Percentiles rank a stretch among this genome's conserved stretches.
phyloP scores from a whole-genome alignment of 2,113 vertebrate genomes.

The Brachionichthys hirsutus region DNA sequence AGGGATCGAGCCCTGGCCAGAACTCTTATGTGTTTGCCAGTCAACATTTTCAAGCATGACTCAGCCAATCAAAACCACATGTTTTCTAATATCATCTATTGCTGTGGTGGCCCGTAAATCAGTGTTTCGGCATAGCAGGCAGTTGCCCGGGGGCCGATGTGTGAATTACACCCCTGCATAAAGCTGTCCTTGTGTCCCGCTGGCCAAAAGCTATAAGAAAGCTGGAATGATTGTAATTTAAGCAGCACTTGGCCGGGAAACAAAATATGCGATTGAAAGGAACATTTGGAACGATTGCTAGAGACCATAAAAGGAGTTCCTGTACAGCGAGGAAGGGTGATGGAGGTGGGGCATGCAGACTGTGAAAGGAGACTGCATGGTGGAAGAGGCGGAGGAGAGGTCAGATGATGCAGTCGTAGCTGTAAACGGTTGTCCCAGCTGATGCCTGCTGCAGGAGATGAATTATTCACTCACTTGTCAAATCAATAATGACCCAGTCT shows the following conservation, averaged over 20 bases:
- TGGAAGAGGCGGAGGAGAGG: conserved; percentile 17
- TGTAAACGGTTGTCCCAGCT: conserved; percentile 61
- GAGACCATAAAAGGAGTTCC: conserved; percentile 56
- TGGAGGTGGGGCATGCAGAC: conserved; percentile 28
- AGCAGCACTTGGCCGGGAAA: conserved; percentile 65
- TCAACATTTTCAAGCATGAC: conserved; percentile 58
- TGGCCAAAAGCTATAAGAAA: conserved; percentile 72
- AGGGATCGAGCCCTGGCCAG: too few species aligned
- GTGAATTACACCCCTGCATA: conserved; percentile 73
- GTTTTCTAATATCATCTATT: conserved; percentile 61
- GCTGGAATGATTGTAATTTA: conserved; percentile 75
- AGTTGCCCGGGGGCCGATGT: conserved; percentile 69
- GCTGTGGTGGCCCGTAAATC: conserved; percentile 61
- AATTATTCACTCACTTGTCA: conserved; percentile 79
- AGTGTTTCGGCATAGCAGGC: conserved; percentile 62
- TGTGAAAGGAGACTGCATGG: conserved; percentile 17
- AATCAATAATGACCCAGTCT: conserved; percentile 73
- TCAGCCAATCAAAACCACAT: conserved; percentile 62
- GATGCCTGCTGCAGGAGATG: conserved; percentile 70
- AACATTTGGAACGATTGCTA: conserved; percentile 64
- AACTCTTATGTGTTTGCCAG: conserved; percentile 63
- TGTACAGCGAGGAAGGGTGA: conserved; percentile 24
- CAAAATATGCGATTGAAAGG: conserved; percentile 70
- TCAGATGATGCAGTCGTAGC: conserved; percentile 45
- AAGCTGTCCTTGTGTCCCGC: conserved; percentile 72